Conservation (phyloP, 2,888 invertebrate species). For the Tiphia femorata region DNA sequence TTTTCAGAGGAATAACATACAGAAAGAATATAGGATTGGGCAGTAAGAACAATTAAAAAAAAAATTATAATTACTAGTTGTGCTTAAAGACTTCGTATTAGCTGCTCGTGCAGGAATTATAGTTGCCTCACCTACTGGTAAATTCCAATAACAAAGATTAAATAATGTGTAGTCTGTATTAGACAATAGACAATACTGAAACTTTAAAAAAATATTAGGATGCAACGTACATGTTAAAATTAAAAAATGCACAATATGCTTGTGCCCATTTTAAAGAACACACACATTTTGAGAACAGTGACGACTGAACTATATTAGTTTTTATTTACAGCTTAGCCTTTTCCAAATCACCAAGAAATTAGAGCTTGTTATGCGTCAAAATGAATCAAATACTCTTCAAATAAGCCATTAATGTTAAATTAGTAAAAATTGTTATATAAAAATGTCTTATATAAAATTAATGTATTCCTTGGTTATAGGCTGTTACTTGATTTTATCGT, state of each 20-base stretch:
- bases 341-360: no score
- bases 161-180: no score
- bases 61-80: constrained; percentile 66
- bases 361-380: no score
- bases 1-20: constrained; percentile 30
- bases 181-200: no score
- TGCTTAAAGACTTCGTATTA: constrained; percentile 58
- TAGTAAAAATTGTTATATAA: constrained; percentile 10
- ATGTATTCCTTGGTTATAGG: constrained; percentile 4
- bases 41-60: constrained; percentile 47
- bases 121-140: constrained; percentile 60
- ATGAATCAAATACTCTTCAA: neutral
- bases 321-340: no score
- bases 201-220: no score
- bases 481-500: constrained; percentile 7
- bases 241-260: neutral
- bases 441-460: constrained; percentile 8
- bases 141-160: no score
- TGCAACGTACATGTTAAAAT: no score
- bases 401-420: constrained; percentile 3
- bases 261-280: neutral
- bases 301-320: neutral
- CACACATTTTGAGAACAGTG: neutral
- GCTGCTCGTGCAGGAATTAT: constrained; percentile 59
- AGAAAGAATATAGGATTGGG: constrained; percentile 19